A percentile compares a stretch with the other conserved stretches of the same genome.
phyloP scores from a whole-genome alignment of 2,797 vertebrate species.

The Helicolenus hilgendorfi region DNA sequence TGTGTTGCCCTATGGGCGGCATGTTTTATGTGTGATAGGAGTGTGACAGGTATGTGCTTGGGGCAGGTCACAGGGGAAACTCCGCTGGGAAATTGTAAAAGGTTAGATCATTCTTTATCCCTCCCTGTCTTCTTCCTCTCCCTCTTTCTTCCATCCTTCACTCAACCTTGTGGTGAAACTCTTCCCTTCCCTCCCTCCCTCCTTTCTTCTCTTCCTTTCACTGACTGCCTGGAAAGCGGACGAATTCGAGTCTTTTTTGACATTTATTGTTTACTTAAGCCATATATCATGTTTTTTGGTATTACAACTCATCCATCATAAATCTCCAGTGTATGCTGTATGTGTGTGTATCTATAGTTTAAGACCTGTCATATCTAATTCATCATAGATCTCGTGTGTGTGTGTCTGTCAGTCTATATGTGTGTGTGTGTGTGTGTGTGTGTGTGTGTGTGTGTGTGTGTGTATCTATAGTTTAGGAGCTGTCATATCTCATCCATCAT shows the following conservation, averaged over 20 bases:
- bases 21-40: slow-evolving; percentile 81
- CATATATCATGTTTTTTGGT: slow-evolving; percentile 39
- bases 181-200: background rate
- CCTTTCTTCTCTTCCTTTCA: background rate
- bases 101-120: slow-evolving; percentile 84
- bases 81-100: slow-evolving; percentile 82
- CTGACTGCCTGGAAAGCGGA: slow-evolving; percentile 7
- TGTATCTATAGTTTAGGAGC: slow-evolving; percentile 64
- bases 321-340: slow-evolving; percentile 10
- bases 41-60: slow-evolving; percentile 85
- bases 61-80: slow-evolving; percentile 84
- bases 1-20: slow-evolving; percentile 64
- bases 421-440: background rate
- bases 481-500: slow-evolving; percentile 79
- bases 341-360: slow-evolving; percentile 54
- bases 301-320: slow-evolving; percentile 68
- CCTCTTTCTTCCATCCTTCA: slow-evolving; percentile 43
- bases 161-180: slow-evolving; percentile 44
- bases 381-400: slow-evolving; percentile 47
- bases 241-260: background rate
- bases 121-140: slow-evolving; percentile 47
- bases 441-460: background rate
- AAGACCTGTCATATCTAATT: slow-evolving; percentile 73
- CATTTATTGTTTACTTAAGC: slow-evolving; percentile 28
- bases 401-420: background rate